Conservation (phyloP, 2,113 vertebrate genomes). For the Mirza zaza region DNA sequence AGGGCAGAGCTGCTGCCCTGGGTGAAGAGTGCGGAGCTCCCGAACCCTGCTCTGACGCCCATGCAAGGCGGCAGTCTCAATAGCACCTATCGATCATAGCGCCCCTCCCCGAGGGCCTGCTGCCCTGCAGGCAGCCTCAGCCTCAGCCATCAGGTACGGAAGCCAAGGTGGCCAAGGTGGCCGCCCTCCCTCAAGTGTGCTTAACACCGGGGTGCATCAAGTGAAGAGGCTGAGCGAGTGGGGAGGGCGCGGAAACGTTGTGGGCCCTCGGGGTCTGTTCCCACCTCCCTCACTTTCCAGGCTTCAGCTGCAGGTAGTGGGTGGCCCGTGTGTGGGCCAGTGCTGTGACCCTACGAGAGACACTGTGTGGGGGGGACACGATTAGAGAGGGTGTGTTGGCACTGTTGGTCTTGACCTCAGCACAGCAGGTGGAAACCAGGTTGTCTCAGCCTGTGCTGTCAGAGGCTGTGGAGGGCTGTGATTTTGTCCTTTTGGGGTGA, state of each 20-base stretch:
- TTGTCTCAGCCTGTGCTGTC: background rate
- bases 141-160: fast-evolving
- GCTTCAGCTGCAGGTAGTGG: background rate
- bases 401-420: background rate
- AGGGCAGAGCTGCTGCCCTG: background rate
- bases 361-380: background rate
- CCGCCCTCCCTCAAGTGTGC: background rate
- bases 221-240: fast-evolving
- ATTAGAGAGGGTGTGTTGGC: background rate
- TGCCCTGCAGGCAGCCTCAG: background rate
- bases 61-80: fast-evolving
- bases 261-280: background rate
- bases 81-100: fast-evolving
- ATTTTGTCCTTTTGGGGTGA: background rate
- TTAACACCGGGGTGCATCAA: fast-evolving
- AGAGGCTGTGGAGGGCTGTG: too few relatives aligned
- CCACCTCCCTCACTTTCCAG: too few relatives aligned
- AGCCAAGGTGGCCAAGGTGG: background rate
- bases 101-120: fast-evolving
- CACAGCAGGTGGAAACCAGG: background rate
- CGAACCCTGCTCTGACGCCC: background rate
- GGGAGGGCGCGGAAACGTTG: background rate
- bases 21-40: background rate
- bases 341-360: background rate
- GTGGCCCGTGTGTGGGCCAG: background rate